Evolutionary conservation across 2,888 invertebrate genomes (phyloP), one percentile per base, ranked within the genome.

Genomic region (Drosophila neonasuta): DNA sequence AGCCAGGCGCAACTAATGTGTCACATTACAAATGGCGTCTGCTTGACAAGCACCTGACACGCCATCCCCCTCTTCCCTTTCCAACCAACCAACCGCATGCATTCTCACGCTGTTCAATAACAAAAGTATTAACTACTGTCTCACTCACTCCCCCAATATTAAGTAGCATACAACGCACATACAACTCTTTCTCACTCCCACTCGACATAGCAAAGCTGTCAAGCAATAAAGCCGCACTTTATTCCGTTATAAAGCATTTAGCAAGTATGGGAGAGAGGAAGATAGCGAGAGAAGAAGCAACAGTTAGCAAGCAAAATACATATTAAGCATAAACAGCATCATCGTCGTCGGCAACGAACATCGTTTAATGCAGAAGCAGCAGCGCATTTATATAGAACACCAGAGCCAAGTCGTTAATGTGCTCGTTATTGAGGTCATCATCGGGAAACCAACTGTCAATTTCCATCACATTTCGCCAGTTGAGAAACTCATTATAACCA

Each of bases 401-500:
- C 68, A 89, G 68, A 9, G 81, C 82, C 74, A 89, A 66, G 68
- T 88, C 86, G 60, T 84, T 82, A 51, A 88, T 78, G 64, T 89
- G 88, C 49, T 50, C 51, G 64, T 78, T 71, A 57, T 69, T 55
- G 34, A 36, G 39, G 41, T 68, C 61, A 56, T 65, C 55, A 46
- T 36, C 55, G 42, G 46, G 42, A 24, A 58, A 62, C 88, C 88
- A 88, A 55, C 79, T 84, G 65, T 69, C 72, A 61, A 88, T 71
- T 72, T 79, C 81, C 64, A 84, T 72, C 42, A 88, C 78, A 74
- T 85, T 87, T 39, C 80, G 81, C 87, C 88, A 88, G 77, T 89
- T 89, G 51, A 89, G 61, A 58, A 89, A 89, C 79, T 89, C 89
- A 62, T 80, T 80, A 71, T 75, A 89, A 48, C 89, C 89, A 71